A percentile compares a stretch with the other conserved stretches of the same genome.
Conservation (phyloP, 2,888 invertebrate species). For the Conus canariensis region DNA sequence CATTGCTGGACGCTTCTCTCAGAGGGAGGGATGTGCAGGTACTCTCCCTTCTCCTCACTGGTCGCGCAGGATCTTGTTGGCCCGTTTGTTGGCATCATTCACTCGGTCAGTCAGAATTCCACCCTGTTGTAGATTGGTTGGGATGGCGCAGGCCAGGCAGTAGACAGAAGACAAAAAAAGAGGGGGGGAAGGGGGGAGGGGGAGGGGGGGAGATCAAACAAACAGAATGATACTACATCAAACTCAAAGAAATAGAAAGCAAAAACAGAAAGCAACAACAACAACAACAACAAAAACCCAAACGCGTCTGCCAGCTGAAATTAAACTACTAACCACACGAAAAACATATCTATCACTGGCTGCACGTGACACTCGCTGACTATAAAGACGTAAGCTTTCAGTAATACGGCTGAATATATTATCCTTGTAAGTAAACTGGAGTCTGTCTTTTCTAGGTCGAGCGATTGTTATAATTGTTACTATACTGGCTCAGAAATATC, state of each 20-base stretch:
- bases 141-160: neutral
- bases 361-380: too few relatives aligned
- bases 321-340: too few relatives aligned
- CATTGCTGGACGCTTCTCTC: too few relatives aligned
- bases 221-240: slow-evolving; percentile 28
- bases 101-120: slow-evolving; percentile 69
- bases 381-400: too few relatives aligned
- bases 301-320: too few relatives aligned
- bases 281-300: neutral
- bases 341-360: too few relatives aligned
- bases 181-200: neutral
- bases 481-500: neutral
- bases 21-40: too few relatives aligned
- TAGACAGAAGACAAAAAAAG: slow-evolving; percentile 14
- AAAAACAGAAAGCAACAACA: neutral
- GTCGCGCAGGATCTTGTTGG: slow-evolving; percentile 69
- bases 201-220: slow-evolving; percentile 17
- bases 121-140: slow-evolving; percentile 56
- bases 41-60: neutral
- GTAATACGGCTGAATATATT: too few relatives aligned
- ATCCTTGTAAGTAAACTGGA: neutral
- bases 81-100: slow-evolving; percentile 72
- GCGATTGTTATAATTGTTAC: neutral
- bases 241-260: neutral
- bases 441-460: neutral